Percentiles rank a stretch among this genome's conserved stretches.
These are phyloP conservation scores for Propithecus deckenii DNA, from an alignment of 2,797 vertebrate species.

Conservation along the genomic window DNA sequence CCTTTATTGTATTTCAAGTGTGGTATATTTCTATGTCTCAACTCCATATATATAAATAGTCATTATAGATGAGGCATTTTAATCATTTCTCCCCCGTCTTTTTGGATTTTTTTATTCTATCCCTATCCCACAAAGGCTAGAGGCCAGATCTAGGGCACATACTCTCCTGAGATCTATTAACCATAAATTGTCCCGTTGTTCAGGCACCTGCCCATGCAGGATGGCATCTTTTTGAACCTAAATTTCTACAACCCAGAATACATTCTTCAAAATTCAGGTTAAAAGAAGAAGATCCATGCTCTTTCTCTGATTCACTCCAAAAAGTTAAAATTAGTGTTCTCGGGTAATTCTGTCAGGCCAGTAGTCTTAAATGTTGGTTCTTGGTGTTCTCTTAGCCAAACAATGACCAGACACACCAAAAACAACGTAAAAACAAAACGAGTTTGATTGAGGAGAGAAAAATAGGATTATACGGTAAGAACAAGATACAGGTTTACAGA, in stretches of 20 bases:
- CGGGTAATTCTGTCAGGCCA: too few relatives aligned
- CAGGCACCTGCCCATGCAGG: background rate
- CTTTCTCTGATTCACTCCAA: too few relatives aligned
- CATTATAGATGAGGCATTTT: background rate
- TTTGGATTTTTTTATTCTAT: background rate
- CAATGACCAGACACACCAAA: too few relatives aligned
- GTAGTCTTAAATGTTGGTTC: too few relatives aligned
- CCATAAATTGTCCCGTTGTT: background rate
- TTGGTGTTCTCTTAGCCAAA: too few relatives aligned
- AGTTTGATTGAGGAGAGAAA: too few relatives aligned
- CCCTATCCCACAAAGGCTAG: too few relatives aligned
- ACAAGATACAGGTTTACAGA: too few relatives aligned
- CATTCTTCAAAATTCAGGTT: background rate
- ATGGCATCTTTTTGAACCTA: background rate
- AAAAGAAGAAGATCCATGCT: too few relatives aligned
- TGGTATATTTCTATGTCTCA: background rate
- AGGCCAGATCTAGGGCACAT: background rate
- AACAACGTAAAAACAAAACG: too few relatives aligned
- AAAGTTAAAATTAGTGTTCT: too few relatives aligned
- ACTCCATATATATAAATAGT: background rate
- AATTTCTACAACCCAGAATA: background rate
- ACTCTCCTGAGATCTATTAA: background rate
- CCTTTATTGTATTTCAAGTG: background rate
- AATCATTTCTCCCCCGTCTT: background rate
- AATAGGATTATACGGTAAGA: too few relatives aligned